Base-by-base conservation (phyloP, 2,888 invertebrate genomes). In the Eilema caniola region DNA sequence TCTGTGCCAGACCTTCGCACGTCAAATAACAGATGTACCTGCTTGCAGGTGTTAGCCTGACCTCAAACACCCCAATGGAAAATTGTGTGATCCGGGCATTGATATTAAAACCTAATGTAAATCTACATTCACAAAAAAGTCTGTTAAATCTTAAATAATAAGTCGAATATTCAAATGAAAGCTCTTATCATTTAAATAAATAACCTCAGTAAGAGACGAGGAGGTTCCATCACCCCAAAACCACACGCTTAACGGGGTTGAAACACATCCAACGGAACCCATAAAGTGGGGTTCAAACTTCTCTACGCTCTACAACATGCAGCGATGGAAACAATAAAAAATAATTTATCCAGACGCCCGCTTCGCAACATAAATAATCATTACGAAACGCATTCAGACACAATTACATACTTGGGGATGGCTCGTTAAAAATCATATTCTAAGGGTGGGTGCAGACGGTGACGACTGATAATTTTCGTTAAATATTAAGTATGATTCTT, bases 391-490 rank as follows among this genome's bases (percentile, higher is more conserved):
- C 88, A 89, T 92, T 90, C 90, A 87, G 86, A 87, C 88, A 88
- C 90, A 92, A 92, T 92, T 91, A 92, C 91, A 91, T 90, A 89
- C 89, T 90, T 86, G 87, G 89, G 88, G 89, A 86, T 86, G 89
- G 89, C 80, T 89, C 90, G 91, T 91, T 91, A 90, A 89, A 91
- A 90, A 90, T 91, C 89, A 90, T 91, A 90, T 88, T 89, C 86
- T 80, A 77, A 80, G 87, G 86, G 83, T 70, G 81, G 59, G 67
- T n/a, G 77, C 82, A 84, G 78, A 82, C 82, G 70, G 69, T 66
- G 71, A 47, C 64, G 70, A 2, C 28, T 53, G 33, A 69, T 62
- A 64, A 53, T 73, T 37, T 62, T 64, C 16, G 28, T 20, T 60
- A 20, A 60, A 67, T 57, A 31, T 67, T 57, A 7, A 62, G 41